A percentile compares a stretch with the other conserved stretches of the same genome.
Conservation (phyloP, 2,113 vertebrate genomes). For the Tiliqua scincoides region DNA sequence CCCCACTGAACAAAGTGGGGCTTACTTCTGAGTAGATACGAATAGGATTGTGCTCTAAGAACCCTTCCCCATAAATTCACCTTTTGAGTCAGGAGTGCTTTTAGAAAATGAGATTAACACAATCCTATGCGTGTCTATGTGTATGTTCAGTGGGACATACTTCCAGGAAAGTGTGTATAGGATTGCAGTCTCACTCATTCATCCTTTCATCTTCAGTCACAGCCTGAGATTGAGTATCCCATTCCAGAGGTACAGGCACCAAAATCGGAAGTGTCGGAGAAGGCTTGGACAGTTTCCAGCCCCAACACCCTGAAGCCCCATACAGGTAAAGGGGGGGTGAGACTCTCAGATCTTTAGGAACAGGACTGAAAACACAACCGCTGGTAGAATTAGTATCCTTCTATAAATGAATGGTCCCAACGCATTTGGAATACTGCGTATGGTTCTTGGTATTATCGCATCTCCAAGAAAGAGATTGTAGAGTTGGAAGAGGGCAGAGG, state of each 20-base stretch:
- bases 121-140: too few relatives aligned
- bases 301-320: slow-evolving; percentile 82
- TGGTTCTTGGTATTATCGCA: not conserved
- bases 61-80: too few relatives aligned
- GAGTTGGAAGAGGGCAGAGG: not conserved
- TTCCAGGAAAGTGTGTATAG: too few relatives aligned
- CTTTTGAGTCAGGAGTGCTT: too few relatives aligned
- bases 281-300: slow-evolving; percentile 79
- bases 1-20: too few relatives aligned
- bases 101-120: too few relatives aligned
- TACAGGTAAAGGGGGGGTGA: slow-evolving; percentile 71
- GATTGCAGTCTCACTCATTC: too few relatives aligned
- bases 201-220: slow-evolving; percentile 76
- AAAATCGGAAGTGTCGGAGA: slow-evolving; percentile 78
- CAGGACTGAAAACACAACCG: not conserved
- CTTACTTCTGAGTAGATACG: too few relatives aligned
- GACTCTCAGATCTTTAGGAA: not conserved
- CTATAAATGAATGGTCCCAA: not conserved
- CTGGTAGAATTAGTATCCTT: not conserved
- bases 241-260: slow-evolving; percentile 78
- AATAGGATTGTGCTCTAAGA: too few relatives aligned
- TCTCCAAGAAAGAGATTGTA: not conserved
- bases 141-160: too few relatives aligned
- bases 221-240: slow-evolving; percentile 88
- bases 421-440: not conserved